Evolutionary conservation across 2,113 vertebrate genomes (phyloP).

Genomic region (Struthidea cinerea): DNA sequence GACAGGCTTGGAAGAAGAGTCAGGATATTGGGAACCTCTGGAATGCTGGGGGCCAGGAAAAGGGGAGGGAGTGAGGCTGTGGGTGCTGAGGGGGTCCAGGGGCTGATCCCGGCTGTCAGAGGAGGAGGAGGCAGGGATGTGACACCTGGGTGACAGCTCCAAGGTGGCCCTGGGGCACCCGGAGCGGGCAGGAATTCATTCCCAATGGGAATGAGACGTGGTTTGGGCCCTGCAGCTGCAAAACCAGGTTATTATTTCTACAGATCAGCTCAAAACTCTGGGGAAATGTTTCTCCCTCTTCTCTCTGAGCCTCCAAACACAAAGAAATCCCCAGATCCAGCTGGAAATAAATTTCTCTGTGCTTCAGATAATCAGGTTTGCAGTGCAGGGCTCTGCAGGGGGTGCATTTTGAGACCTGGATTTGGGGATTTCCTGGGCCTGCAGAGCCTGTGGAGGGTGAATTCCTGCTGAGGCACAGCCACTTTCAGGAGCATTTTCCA

Average conservation of each 20-base stretch:
- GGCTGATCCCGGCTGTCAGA: background rate
- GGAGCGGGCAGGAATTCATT: background rate
- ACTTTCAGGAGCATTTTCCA: background rate
- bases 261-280: background rate
- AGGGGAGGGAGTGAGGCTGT: background rate
- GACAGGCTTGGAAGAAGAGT: background rate
- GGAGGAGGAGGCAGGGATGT: background rate
- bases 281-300: background rate
- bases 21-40: background rate
- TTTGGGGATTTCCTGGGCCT: background rate
- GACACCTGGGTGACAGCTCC: background rate
- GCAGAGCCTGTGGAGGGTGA: background rate
- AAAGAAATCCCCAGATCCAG: background rate
- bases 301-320: background rate
- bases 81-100: background rate
- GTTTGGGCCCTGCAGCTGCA: background rate
- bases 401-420: background rate
- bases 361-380: background rate
- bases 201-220: fast-evolving
- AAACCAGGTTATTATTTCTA: background rate
- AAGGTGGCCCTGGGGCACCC: background rate
- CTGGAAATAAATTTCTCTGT: background rate
- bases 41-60: fast-evolving
- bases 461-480: background rate
- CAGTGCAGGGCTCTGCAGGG: background rate